Conservation (phyloP, 2,888 invertebrate genomes). For the Ceratothoa steindachneri region DNA sequence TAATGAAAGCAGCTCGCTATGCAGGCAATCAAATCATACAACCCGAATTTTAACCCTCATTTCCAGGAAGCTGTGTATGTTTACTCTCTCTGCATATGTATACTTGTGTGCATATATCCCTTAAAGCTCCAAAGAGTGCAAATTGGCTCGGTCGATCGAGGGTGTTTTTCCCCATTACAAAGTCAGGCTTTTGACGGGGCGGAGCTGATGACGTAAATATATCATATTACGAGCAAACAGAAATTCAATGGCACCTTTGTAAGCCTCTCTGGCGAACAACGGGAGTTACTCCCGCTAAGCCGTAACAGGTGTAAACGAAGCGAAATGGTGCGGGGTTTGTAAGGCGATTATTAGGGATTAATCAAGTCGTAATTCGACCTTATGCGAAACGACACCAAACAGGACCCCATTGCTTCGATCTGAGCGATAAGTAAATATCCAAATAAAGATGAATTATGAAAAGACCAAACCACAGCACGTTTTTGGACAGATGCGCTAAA, state of each 20-base stretch:
- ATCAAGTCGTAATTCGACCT: background rate
- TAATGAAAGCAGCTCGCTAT: no score
- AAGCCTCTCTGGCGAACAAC: background rate
- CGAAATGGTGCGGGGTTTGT: background rate
- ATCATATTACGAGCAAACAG: conserved; percentile 6
- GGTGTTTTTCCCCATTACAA: background rate
- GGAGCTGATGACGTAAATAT: conserved; percentile 3
- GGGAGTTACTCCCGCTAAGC: background rate
- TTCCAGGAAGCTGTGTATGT: no score
- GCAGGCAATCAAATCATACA: no score
- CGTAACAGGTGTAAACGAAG: background rate
- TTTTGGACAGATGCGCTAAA: background rate
- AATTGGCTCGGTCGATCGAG: background rate
- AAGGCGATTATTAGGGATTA: background rate
- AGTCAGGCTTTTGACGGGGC: background rate
- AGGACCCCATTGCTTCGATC: background rate
- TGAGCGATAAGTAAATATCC: background rate
- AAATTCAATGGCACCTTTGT: background rate
- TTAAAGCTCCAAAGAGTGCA: background rate
- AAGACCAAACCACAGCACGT: background rate
- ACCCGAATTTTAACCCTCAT: no score
- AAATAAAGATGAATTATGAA: conserved; percentile 6
- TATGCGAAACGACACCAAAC: background rate
- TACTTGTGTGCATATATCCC: no score
- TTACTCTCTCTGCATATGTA: no score